Conservation (phyloP, 1,140 invertebrate species). For the Drosophila quadrilineata region DNA sequence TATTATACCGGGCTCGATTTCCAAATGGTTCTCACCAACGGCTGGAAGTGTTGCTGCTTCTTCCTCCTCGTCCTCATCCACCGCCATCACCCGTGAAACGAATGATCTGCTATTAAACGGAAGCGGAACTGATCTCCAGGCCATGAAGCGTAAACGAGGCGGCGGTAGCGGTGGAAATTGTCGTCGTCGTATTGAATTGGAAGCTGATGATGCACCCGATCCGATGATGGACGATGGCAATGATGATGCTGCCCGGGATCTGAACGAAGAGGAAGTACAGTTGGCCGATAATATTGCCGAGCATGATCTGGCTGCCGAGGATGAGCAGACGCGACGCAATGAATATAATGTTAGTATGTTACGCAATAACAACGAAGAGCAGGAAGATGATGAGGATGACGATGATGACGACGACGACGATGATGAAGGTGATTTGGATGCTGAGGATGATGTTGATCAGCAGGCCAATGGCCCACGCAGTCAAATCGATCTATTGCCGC, state of each 20-base stretch:
- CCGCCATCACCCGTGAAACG: too few species aligned
- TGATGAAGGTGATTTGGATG: slow-evolving; percentile 12
- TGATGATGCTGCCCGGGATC: slow-evolving; percentile 37
- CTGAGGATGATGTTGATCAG: background rate
- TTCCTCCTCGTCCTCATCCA: too few species aligned
- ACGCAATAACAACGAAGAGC: slow-evolving; percentile 44
- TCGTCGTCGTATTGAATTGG: slow-evolving; percentile 61
- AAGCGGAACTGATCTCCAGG: background rate
- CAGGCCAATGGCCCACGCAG: too few species aligned
- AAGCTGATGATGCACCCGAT: slow-evolving; percentile 48
- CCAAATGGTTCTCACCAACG: slow-evolving; percentile 70
- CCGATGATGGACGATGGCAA: slow-evolving; percentile 54
- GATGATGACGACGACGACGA: slow-evolving; percentile 42
- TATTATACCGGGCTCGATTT: slow-evolving; percentile 51
- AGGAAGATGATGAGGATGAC: slow-evolving; percentile 46
- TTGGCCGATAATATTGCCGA: slow-evolving; percentile 68
- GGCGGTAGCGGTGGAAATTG: background rate
- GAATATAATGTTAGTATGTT: slow-evolving; percentile 55
- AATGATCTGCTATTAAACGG: too few species aligned
- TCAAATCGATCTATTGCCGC: background rate
- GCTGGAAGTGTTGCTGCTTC: background rate
- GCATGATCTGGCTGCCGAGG: slow-evolving; percentile 61
- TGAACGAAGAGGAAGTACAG: slow-evolving; percentile 63
- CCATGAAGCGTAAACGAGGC: slow-evolving; percentile 4
- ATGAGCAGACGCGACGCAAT: slow-evolving; percentile 58